Evolutionary conservation across 1,140 invertebrate species (phyloP).

Genomic region (Panagrolaimus sp.): DNA sequence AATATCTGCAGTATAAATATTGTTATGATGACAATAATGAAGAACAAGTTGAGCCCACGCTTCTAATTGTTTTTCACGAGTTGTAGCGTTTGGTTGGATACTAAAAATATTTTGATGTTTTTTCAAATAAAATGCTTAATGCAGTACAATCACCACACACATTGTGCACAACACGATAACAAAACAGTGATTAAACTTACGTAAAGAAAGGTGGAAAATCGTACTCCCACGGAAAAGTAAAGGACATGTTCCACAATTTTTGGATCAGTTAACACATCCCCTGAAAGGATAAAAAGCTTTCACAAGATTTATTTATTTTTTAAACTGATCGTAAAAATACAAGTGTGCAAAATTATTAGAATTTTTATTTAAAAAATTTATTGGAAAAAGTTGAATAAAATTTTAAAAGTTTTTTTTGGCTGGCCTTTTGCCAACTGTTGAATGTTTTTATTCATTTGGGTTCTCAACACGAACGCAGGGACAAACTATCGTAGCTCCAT

Average conservation of each 20-base stretch:
- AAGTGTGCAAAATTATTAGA: no score
- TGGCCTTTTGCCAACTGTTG: no score
- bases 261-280: not conserved
- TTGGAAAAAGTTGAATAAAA: no score
- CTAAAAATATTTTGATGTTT: constrained; percentile 61
- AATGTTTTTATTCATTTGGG: no score
- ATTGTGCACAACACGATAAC: not conserved
- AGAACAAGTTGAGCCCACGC: constrained; percentile 82
- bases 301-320: not conserved
- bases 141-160: constrained; percentile 14
- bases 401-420: no score
- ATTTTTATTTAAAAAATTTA: no score
- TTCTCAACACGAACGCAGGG: no score
- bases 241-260: constrained; percentile 7
- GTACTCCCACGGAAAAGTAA: constrained; percentile 71
- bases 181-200: constrained; percentile 63
- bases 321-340: no score
- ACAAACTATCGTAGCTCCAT: no score
- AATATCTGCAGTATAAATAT: constrained; percentile 74
- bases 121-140: no score
- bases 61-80: constrained; percentile 78
- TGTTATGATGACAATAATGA: constrained; percentile 73
- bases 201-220: constrained; percentile 84
- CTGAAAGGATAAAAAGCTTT: constrained; percentile 10
- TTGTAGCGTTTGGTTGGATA: constrained; percentile 84